Percentiles rank a stretch among this genome's conserved stretches.
These are phyloP conservation scores for Nipponacmea schrenckii DNA, from an alignment of 2,888 invertebrate genomes.

Conservation along the genomic window DNA sequence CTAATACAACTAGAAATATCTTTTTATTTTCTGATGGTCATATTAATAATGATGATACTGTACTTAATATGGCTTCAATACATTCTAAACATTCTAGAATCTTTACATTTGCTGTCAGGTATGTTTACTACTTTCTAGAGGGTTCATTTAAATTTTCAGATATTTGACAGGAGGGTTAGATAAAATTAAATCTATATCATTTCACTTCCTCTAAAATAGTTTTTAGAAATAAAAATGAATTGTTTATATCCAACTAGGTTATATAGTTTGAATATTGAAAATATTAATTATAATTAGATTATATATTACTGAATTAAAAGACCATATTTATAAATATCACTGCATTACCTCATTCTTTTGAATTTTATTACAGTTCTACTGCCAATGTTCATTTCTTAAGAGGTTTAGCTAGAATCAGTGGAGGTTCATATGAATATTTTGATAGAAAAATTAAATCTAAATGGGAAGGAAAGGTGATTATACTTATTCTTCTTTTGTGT, in stretches of 20 bases:
- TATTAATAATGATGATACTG: conserved; percentile 53
- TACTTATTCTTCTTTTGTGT: too few relatives aligned
- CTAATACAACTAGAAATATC: conserved; percentile 49
- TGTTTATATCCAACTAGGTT: too few relatives aligned
- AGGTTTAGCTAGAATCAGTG: conserved; percentile 57
- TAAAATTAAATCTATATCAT: too few relatives aligned
- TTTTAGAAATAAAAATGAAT: too few relatives aligned
- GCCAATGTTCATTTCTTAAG: conserved; percentile 56
- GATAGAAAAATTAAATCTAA: conserved; percentile 62
- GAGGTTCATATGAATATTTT: conserved; percentile 61
- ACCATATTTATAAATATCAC: too few relatives aligned
- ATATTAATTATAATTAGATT: too few relatives aligned
- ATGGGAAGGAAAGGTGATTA: conserved; percentile 60
- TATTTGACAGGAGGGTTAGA: too few relatives aligned
- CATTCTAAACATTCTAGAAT: conserved; percentile 51
- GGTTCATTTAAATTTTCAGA: too few relatives aligned
- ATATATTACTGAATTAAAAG: too few relatives aligned
- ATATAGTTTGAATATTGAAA: too few relatives aligned
- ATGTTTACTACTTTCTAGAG: conserved; percentile 5
- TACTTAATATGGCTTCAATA: conserved; percentile 38
- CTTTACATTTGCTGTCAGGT: conserved; percentile 62
- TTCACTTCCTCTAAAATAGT: too few relatives aligned
- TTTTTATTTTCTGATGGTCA: conserved; percentile 64
- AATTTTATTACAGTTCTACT: conserved; percentile 42
- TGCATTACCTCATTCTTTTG: too few relatives aligned